Evolutionary conservation across 2,888 invertebrate species (phyloP).

Genomic region (Kuschelorhynchus macadamiae): DNA sequence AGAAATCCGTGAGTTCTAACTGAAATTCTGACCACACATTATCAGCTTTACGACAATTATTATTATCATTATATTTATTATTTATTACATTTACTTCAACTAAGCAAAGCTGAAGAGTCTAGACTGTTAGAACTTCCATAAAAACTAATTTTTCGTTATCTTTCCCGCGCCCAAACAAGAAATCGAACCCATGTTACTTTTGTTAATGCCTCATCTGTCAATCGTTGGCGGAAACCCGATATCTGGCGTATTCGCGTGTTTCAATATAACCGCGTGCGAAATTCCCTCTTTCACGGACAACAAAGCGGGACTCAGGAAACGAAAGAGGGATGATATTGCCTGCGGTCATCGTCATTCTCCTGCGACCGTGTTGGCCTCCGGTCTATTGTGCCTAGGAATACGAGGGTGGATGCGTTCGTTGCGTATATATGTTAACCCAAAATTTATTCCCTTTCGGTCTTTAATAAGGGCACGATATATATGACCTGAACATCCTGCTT

Average conservation of each 20-base stretch:
- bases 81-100: too few relatives aligned
- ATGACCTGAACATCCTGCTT: constrained; percentile 37
- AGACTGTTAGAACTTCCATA: too few relatives aligned
- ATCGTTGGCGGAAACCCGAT: too few relatives aligned
- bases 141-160: too few relatives aligned
- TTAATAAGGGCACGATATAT: constrained; percentile 31
- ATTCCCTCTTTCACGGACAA: not conserved
- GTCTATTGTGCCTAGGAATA: constrained; percentile 32
- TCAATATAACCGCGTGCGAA: constrained; percentile 1
- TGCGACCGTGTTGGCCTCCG: constrained; percentile 34
- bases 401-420: constrained; percentile 23
- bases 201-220: too few relatives aligned
- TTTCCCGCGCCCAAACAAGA: not conserved
- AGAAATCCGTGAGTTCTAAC: too few relatives aligned
- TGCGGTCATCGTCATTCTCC: constrained; percentile 33
- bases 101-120: too few relatives aligned
- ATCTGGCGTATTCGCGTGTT: too few relatives aligned
- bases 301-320: constrained; percentile 23
- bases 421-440: constrained; percentile 34
- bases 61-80: too few relatives aligned
- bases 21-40: too few relatives aligned
- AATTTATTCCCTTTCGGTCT: constrained; percentile 39
- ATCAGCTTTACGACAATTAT: too few relatives aligned
- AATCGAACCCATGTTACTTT: too few relatives aligned
- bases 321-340: constrained; percentile 36